Evolutionary conservation across 2,113 vertebrate species (phyloP).

Genomic region (Eulemur rufifrons): DNA sequence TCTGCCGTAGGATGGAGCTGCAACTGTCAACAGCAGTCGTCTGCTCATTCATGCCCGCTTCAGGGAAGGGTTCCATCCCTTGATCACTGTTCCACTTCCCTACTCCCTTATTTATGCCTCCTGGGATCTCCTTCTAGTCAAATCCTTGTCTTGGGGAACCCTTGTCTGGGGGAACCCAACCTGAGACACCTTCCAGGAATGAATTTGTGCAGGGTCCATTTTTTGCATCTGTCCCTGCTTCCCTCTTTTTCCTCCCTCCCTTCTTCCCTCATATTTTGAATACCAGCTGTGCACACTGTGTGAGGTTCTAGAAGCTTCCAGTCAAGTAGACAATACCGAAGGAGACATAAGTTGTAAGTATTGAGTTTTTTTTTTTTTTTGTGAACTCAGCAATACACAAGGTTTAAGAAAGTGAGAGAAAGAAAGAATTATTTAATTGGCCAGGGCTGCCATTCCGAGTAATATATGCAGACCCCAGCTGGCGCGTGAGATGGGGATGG

Average conservation of each 20-base stretch:
- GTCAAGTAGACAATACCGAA: neutral
- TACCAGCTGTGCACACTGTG: neutral
- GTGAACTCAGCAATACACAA: neutral
- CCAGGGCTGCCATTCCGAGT: neutral
- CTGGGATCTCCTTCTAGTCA: neutral
- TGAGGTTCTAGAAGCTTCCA: neutral
- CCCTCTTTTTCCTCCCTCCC: accelerated
- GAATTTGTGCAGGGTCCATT: neutral
- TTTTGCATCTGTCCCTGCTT: neutral
- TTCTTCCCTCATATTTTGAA: too few species aligned
- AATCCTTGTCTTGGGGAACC: neutral
- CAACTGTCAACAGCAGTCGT: neutral
- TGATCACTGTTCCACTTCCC: accelerated
- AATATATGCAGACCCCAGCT: neutral
- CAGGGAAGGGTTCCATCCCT: neutral
- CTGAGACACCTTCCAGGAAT: neutral
- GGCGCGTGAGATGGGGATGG: neutral
- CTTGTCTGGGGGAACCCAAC: neutral
- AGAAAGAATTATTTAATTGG: too few species aligned
- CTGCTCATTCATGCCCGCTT: accelerated
- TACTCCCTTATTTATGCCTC: neutral
- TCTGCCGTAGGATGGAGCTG: neutral
- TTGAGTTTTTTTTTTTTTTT: neutral
- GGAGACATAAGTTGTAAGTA: neutral
- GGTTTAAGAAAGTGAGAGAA: neutral